Percentiles rank a stretch among this genome's conserved stretches.
phyloP scores from a whole-genome alignment of 2,113 vertebrate genomes.

The Cyanistes caeruleus region DNA sequence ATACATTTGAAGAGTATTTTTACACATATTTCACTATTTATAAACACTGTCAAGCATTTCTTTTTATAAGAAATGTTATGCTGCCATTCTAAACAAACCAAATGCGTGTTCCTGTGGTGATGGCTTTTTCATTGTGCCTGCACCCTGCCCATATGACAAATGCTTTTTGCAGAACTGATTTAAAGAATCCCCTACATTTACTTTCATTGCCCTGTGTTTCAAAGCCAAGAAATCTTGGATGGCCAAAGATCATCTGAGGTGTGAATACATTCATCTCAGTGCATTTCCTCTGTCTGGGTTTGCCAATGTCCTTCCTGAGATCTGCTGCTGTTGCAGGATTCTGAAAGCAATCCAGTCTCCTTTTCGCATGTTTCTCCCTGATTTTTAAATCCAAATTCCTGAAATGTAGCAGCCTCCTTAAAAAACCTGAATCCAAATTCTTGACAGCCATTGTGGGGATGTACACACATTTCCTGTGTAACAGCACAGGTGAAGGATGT shows the following conservation, averaged over 20 bases:
- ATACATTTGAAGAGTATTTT: constrained; percentile 18
- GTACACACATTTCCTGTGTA: background rate
- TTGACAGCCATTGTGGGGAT: background rate
- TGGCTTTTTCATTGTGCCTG: background rate
- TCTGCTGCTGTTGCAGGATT: background rate
- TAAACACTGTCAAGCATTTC: background rate
- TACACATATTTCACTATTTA: constrained; percentile 20
- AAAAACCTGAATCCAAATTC: background rate
- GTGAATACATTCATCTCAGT: background rate
- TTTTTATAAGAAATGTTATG: background rate
- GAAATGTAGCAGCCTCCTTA: background rate
- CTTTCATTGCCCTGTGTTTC: background rate
- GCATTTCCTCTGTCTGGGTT: background rate
- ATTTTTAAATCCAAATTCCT: background rate
- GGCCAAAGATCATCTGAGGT: background rate
- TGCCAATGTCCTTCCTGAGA: background rate
- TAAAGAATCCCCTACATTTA: background rate
- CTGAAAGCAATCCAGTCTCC: background rate
- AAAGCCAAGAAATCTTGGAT: background rate
- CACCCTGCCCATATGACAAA: background rate
- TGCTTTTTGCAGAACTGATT: background rate
- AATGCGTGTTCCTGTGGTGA: background rate
- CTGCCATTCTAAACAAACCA: background rate
- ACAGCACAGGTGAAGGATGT: background rate
- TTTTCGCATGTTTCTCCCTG: background rate